Evolutionary conservation across 1,140 invertebrate genomes (phyloP), one percentile per base, ranked within the genome.

Genomic region (Drosophila fuyamai): DNA sequence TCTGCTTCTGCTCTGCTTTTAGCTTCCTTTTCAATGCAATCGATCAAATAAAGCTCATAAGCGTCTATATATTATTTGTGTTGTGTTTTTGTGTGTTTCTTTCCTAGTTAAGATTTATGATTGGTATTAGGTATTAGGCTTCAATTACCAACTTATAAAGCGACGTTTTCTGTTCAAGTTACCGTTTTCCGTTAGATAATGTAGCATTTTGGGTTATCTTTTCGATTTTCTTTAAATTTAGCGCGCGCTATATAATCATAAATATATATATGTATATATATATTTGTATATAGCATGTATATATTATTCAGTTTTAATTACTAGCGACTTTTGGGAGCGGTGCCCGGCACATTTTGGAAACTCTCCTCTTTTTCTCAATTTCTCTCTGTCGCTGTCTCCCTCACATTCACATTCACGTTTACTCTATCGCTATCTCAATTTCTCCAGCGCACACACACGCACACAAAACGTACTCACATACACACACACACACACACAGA

Each of bases 41-140:
- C 84, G 79, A 80, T 74, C 84, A 89, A 89, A 89, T 89, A 89
- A 89, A 89, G 84, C 85, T 89, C 84, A 89, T 89, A 89, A 89
- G 84, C 84, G 84, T 89, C 84, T 89, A 89, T 88, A 88, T 88
- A 89, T 71, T 66, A 56, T 78, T 83, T 79, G 77, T 65, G 57
- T 35, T 67, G 43, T 79, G 55, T 73, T 40, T 36, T 13, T 60
- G 40, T 58, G 32, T 59, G 23, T 57, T 18, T 54, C 7, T 57
- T 32, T 41, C 51, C 66, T 62, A 53, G 46, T 65, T 50, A 56
- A 10, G 35, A 48, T 78, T 71, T 72, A 72, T 78, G 73, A 76
- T 76, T 76, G 73, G 72, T 66, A 76, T 76, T 54, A 48, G 62
- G 50, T 68, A 51, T 76, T 76, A 66, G 72, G 73, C 72, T 56